Conservation (phyloP, 2,797 vertebrate species). For the Oceanodroma leucorhoa region DNA sequence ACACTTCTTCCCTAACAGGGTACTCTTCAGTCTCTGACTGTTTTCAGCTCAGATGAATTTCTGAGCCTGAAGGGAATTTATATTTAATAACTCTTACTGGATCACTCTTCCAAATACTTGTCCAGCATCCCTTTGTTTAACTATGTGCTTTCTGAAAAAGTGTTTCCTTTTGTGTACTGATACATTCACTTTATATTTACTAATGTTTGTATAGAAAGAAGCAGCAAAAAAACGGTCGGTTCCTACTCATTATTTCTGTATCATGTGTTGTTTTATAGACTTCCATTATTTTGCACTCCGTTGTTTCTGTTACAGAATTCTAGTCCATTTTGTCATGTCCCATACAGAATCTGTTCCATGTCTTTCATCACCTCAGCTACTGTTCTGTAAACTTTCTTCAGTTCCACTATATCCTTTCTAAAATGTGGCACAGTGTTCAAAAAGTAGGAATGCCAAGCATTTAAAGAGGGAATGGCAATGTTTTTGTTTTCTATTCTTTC, state of each 20-base stretch:
- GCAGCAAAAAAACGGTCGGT: background rate
- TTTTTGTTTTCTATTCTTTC: background rate
- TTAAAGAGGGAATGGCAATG: background rate
- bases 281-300: background rate
- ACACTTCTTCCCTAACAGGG: background rate
- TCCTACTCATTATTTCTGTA: background rate
- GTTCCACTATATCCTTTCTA: background rate
- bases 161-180: background rate
- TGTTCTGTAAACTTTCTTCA: background rate
- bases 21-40: background rate
- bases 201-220: background rate
- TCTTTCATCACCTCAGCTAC: background rate
- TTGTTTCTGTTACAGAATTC: background rate
- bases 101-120: background rate
- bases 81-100: background rate
- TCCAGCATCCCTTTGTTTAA: background rate
- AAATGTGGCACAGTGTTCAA: background rate
- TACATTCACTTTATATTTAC: background rate
- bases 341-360: background rate
- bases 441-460: background rate
- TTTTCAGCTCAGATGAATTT: background rate
- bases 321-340: background rate
- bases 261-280: background rate
- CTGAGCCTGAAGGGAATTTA: background rate
- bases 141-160: background rate